Conservation (phyloP, 2,113 vertebrate species). For the Pongo abelii region DNA sequence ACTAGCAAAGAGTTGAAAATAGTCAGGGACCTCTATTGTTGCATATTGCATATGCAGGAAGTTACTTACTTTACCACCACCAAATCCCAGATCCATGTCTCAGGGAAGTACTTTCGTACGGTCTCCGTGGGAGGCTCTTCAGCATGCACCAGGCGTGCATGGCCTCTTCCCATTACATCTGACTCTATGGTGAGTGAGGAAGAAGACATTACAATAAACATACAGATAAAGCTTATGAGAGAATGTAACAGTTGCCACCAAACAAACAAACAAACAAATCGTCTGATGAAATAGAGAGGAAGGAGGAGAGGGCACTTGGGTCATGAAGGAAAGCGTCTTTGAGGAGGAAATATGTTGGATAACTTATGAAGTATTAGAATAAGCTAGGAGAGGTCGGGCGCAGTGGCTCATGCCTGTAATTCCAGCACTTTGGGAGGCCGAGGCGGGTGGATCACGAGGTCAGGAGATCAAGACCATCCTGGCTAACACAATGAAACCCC, state of each 20-base stretch:
- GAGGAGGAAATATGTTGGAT: background rate
- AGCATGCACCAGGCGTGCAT: rapidly evolving
- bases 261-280: background rate
- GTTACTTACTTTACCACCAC: conserved; percentile 77
- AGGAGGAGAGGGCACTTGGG: background rate
- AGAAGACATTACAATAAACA: background rate
- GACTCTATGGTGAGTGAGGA: rapidly evolving
- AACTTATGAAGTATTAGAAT: background rate
- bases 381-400: background rate
- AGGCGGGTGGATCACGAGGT: too few relatives aligned
- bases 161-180: rapidly evolving
- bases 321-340: background rate
- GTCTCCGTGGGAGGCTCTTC: conserved; percentile 58
- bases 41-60: conserved; percentile 27
- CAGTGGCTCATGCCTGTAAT: too few relatives aligned
- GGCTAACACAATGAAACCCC: too few relatives aligned
- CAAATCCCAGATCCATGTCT: conserved; percentile 86
- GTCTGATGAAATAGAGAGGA: background rate
- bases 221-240: background rate
- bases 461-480: too few relatives aligned
- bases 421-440: too few relatives aligned
- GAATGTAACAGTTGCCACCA: background rate
- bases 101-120: conserved; percentile 84
- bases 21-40: background rate
- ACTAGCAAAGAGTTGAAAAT: background rate